Evolutionary conservation across 2,888 invertebrate genomes (phyloP), one percentile per base, ranked within the genome.

Genomic region (Orthosia incerta): DNA sequence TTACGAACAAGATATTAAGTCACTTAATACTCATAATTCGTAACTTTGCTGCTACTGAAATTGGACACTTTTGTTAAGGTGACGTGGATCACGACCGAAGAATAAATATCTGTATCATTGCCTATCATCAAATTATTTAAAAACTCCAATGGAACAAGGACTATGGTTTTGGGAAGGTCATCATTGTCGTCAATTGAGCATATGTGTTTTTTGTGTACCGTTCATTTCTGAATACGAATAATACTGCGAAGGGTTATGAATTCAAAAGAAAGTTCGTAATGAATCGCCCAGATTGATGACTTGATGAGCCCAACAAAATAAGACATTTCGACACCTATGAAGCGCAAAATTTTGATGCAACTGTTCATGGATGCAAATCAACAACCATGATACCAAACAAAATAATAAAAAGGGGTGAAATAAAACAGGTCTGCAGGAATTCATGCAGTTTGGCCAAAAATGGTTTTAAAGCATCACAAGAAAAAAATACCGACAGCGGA

Each of bases 1-100:
- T 73, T 76, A 72, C 13, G 62, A 45, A 62, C 15, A 79, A 79
- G 51, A 62, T 57, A 79, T 76, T 59, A 72, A 62, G 73, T 18
- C 57, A 59, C 57, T 79, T 73, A 63, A 63, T 46, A 63, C 39
- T 63, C 48, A 63, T 73, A 59, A 80, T 76, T 60, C 63, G 9
- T 55, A 50, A 80, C 63, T 73, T 53, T 39, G 48, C 26, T 50
- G 31, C 46, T 26, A 62, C 57, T 73, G 62, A 73, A 76, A 59
- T 26, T 50, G 9, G 4, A 13, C 26, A 51, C 45, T 72, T 79
- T 76, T 80, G 63, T 80, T 76, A 79, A 48, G 20, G 55, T 26
- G 39, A 59, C 57, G 57, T 72, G 73, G 26, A n/a, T 48, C 53
- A 60, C 20, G 20, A 20, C 57, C 9, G 5, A 20, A 56, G n/a